Evolutionary conservation across 2,797 vertebrate species (phyloP), one percentile per base, ranked within the genome.

Genomic region (Amazonetta brasiliensis): DNA sequence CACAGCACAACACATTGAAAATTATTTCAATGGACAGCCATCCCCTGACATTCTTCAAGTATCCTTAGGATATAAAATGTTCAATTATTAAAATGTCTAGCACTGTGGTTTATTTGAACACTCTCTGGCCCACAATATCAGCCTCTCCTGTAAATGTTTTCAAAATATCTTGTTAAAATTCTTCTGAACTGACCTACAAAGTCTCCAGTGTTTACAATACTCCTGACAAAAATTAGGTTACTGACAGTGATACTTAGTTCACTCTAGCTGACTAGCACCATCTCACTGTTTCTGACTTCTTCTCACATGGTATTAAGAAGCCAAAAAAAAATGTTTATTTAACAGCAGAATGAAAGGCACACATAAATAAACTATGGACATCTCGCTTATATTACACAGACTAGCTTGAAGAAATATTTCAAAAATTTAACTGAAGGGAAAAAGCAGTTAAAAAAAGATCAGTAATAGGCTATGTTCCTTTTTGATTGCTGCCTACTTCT

Each of bases 361-460:
- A 7, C 19, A 68, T 66, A 91, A 81, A 87, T 52, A 93, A 90
- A 91, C 35, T 14, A 56, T 50, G 63, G 69, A 66, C 12, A 25
- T 74, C 85, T 82, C 12, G 33, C 44, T 96, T 89, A 58, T 56
- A 52, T 63, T 87, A 37, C 21, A 62, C 19, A 78, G 30, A 63
- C 10, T 74, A 83, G 19, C 87, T 79, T 73, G 39, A 93, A 95
- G 92, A 92, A 83, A 94, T 90, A 95, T 92, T 95, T 89, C 69
- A 90, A 63, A 35, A 69, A 94, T 87, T 87, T 95, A 94, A 88
- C 9, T 46, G 90, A 87, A 77, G 25, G 44, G 16, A 26, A 73
- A 92, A 94, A 87, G 60, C 74, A 94, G 67, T 67, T 80, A 74
- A 86, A 95, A 69, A 52, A 81, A 62, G 28, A 71, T 59, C 58